Evolutionary conservation across 2,113 vertebrate genomes (phyloP).

Genomic region (Epinephelus cyanopodus): DNA sequence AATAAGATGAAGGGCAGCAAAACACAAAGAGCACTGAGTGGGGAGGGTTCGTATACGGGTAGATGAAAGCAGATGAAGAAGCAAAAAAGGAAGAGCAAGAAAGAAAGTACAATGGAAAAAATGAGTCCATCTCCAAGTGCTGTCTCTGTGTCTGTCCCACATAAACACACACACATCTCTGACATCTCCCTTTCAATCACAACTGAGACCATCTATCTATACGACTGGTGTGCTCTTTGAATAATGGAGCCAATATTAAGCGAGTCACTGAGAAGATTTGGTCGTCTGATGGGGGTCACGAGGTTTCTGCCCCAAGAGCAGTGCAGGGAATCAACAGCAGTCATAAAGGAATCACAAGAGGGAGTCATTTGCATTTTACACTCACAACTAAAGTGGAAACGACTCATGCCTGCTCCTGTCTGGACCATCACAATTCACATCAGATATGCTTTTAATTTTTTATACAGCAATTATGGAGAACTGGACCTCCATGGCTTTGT

Average conservation of each 20-base stretch:
- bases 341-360: conserved; percentile 75
- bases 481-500: conserved; percentile 71
- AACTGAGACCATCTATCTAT: conserved; percentile 55
- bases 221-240: conserved; percentile 77
- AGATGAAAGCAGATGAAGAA: conserved; percentile 50
- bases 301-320: conserved; percentile 72
- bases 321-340: conserved; percentile 72
- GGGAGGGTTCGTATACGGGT: conserved; percentile 14
- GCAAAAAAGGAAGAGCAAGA: conserved; percentile 23
- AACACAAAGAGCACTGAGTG: conserved; percentile 19
- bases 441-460: conserved; percentile 81
- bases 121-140: conserved; percentile 21
- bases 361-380: conserved; percentile 82
- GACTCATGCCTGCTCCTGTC: conserved; percentile 59
- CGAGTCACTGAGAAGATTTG: conserved; percentile 79
- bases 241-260: conserved; percentile 82
- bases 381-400: conserved; percentile 68
- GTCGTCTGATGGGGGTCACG: conserved; percentile 77
- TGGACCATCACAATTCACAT: conserved; percentile 70
- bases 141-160: conserved; percentile 5
- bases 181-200: conserved; percentile 53
- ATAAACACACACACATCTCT: conserved; percentile 38
- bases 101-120: background rate
- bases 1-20: conserved; percentile 31
- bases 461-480: conserved; percentile 74